Evolutionary conservation across 2,113 vertebrate genomes (phyloP).

Genomic region (Cervus canadensis): DNA sequence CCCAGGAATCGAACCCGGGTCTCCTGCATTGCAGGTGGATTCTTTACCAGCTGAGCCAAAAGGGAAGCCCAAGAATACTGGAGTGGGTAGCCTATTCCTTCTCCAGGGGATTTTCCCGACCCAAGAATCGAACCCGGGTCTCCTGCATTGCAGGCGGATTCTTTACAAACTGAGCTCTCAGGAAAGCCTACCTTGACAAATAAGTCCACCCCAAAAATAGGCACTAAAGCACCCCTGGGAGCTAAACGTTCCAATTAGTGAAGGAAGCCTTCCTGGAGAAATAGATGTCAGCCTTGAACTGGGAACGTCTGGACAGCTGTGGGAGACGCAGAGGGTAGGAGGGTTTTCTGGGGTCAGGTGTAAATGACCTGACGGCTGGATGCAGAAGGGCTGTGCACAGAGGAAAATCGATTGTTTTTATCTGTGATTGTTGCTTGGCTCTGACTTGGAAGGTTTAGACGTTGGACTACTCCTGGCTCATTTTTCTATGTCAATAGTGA

Average conservation of each 20-base stretch:
- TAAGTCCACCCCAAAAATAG: accelerated
- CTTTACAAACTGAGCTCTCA: neutral
- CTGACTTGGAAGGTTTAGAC: neutral
- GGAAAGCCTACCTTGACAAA: neutral
- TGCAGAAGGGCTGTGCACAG: accelerated
- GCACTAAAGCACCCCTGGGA: accelerated
- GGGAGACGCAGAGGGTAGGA: neutral
- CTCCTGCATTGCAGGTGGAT: neutral
- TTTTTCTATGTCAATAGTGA: too few relatives aligned
- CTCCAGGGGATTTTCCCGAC: neutral
- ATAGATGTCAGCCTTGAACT: neutral
- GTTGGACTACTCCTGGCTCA: neutral
- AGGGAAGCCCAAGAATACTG: neutral
- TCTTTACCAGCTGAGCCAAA: neutral
- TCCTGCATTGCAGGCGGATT: neutral
- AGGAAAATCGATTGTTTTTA: neutral
- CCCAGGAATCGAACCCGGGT: neutral
- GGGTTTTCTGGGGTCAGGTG: accelerated
- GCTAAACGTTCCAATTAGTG: too few relatives aligned
- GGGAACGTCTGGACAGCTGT: too few relatives aligned
- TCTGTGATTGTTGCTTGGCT: neutral
- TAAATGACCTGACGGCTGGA: accelerated
- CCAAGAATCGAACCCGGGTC: accelerated
- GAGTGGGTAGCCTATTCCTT: neutral
- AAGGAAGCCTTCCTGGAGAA: neutral